A percentile compares a stretch with the other conserved stretches of the same genome.
phyloP scores from a whole-genome alignment of 2,113 vertebrate genomes.

The Monarcha castaneiventris region DNA sequence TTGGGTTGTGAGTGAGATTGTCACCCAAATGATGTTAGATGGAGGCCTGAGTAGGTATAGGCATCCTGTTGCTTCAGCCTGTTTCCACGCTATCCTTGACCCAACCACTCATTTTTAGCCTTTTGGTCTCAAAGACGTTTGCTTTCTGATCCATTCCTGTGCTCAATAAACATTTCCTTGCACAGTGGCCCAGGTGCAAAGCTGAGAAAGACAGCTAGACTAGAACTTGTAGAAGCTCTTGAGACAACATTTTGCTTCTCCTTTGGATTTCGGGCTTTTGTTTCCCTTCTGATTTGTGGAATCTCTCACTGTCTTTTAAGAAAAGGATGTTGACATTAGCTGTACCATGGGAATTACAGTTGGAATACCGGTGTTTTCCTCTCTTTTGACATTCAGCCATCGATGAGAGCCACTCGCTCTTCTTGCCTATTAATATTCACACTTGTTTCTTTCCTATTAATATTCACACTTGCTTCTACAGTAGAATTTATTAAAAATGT shows the following conservation, averaged over 20 bases:
- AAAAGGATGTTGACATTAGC: neutral
- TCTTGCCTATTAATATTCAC: neutral
- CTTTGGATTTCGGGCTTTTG: neutral
- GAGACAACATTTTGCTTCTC: neutral
- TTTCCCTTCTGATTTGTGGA: neutral
- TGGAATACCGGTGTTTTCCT: neutral
- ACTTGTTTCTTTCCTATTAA: neutral
- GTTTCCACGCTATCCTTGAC: neutral
- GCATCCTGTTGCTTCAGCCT: neutral
- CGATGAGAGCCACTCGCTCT: neutral
- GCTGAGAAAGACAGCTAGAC: neutral
- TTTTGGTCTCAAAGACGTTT: neutral
- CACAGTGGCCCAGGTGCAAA: neutral
- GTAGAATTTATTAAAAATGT: neutral
- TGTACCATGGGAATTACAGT: neutral
- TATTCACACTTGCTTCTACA: neutral
- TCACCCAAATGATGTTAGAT: neutral
- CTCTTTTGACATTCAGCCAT: neutral
- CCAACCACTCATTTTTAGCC: neutral
- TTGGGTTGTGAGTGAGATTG: neutral
- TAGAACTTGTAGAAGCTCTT: neutral
- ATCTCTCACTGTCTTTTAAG: neutral
- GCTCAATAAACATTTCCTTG: neutral
- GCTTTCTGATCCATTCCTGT: neutral
- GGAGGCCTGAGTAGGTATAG: neutral